Base-by-base conservation (phyloP, 2,888 invertebrate genomes). In the Pristionchus mayeri region DNA sequence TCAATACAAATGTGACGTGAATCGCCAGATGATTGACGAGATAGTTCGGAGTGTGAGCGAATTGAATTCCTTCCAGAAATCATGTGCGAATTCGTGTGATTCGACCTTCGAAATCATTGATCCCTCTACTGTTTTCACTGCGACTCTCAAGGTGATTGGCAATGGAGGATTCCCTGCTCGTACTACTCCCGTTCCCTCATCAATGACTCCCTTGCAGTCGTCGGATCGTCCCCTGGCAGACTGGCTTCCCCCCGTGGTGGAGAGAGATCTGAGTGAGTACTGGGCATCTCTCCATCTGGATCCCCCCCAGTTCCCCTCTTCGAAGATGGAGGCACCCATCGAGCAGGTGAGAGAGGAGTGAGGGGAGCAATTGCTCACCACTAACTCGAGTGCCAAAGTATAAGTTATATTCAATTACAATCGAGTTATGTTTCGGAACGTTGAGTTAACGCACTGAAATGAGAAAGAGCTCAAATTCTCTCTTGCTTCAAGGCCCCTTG, bases 41-140 rank as follows among this genome's bases (percentile, higher is more conserved):
- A 75, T 75, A 18, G 37, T 16, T n/a, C n/a, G n/a, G 34, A 16
- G 11, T n/a, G n/a, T n/a, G n/a, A 16, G 40, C 18, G 40, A 44
- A 40, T 21, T 16, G 13, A 67, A 34, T 67, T 34, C 18, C 3
- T 27, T 76, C 6, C 76, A 76, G 76, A 76, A 76, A 48, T 76
- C 76, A 27, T 67, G 21, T 18, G 67, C 37, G 37, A 76, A 44
- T 30, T 76, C 76, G 24, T 44, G 76, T 76, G 76, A 44, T 44
- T 76, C 76, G 13, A 50, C 44, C 18, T 76, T 76, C n/a, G 76
- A 76, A 48, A 48, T 76, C 21, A 76, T 76, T 48, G 76, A 76
- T 48, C 30, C 76, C 3, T 21, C n/a, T 13, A 13, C 30, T 34
- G 52, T 54, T 13, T n/a, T 79, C n/a, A 48, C 30, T 48, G 79